Evolutionary conservation across 2,888 invertebrate genomes (phyloP).

Genomic region (Drosophila atripex): DNA sequence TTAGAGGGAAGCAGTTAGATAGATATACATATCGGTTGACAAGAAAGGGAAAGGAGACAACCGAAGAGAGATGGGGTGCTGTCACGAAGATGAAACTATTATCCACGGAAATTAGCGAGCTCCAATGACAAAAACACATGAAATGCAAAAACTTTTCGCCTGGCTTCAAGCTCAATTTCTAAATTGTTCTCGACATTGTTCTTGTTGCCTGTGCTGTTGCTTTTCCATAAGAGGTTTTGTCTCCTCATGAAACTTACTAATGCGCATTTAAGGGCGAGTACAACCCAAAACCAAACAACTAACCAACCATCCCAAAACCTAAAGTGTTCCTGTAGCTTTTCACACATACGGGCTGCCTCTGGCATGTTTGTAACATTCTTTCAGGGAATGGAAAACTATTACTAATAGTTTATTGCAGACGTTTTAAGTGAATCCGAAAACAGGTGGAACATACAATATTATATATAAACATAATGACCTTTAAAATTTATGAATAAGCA

Average conservation of each 20-base stretch:
- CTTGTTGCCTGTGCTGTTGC: constrained; percentile 16
- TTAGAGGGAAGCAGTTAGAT: constrained; percentile 19
- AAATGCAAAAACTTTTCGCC: constrained; percentile 65
- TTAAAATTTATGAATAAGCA: no score
- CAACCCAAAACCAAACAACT: constrained; percentile 16
- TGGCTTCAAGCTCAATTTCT: constrained; percentile 62
- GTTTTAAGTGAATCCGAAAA: constrained; percentile 5
- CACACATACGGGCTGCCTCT: background rate
- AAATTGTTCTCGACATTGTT: constrained; percentile 67
- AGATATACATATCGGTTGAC: background rate
- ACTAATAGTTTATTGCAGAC: constrained; percentile 11
- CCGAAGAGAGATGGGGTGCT: constrained; percentile 18
- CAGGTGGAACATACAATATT: background rate
- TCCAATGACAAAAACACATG: constrained; percentile 66
- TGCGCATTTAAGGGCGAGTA: constrained; percentile 46
- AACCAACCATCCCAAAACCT: constrained; percentile 18
- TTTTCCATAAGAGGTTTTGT: constrained; percentile 32
- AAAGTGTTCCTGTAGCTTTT: constrained; percentile 2
- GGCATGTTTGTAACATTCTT: background rate
- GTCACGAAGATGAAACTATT: constrained; percentile 71
- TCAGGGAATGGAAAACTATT: background rate
- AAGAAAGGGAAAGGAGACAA: background rate
- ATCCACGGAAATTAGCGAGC: constrained; percentile 74
- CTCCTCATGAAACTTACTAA: constrained; percentile 37
- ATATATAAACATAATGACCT: no score